These are phyloP conservation scores for Hydrozoanthus tunicans DNA, from an alignment of 64 coral and sea anemone genomes.

Conservation along the genomic window DNA sequence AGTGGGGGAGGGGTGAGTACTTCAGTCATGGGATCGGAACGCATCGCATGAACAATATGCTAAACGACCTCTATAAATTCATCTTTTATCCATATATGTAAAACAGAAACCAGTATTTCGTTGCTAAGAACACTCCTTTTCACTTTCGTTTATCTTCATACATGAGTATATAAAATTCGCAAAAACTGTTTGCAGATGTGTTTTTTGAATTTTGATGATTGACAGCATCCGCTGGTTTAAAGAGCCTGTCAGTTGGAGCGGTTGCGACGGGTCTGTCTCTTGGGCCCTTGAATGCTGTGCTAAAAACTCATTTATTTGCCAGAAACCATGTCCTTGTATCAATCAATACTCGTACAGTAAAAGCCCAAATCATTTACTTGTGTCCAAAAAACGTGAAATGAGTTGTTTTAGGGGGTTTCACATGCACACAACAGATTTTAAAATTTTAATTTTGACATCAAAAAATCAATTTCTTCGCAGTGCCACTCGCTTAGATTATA, in stretches of 20 bases:
- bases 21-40: not conserved
- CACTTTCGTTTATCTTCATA: not conserved
- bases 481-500: no score
- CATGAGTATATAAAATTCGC: not conserved
- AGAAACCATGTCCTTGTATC: not conserved
- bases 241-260: not conserved
- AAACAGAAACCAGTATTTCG: not conserved
- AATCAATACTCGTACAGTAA: not conserved
- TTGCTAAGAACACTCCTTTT: not conserved
- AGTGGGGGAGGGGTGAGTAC: slow-evolving; percentile 11
- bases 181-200: slow-evolving; percentile 5
- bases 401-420: no score
- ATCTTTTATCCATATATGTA: not conserved
- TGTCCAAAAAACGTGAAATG: not conserved
- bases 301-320: not conserved
- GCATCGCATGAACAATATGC: not conserved
- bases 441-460: no score
- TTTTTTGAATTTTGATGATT: not conserved
- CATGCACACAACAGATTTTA: no score
- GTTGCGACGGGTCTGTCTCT: not conserved
- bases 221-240: not conserved
- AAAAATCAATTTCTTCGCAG: no score
- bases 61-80: no score
- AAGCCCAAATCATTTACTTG: not conserved
- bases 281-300: not conserved